Evolutionary conservation across 2,113 vertebrate species (phyloP).

Genomic region (Eupsittula cactorum): DNA sequence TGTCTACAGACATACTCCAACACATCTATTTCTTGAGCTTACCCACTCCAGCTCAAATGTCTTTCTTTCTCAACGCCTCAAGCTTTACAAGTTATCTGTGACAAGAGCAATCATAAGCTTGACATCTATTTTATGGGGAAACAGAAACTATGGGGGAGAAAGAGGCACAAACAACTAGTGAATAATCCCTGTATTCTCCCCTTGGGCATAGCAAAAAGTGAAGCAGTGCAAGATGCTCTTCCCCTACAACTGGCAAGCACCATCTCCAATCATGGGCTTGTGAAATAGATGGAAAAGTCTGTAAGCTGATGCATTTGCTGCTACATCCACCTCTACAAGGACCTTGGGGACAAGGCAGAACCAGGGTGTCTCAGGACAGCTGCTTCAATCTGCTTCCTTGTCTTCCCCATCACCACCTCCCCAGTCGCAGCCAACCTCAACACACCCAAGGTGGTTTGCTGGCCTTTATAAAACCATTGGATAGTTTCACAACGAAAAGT

Average conservation of each 20-base stretch:
- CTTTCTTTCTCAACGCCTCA: fast-evolving
- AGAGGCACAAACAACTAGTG: background rate
- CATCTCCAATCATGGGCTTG: background rate
- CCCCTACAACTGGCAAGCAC: background rate
- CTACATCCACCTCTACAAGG: background rate
- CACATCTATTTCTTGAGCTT: background rate
- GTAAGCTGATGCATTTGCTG: background rate
- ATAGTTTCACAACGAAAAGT: background rate
- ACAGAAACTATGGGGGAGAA: background rate
- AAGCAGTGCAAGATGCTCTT: background rate
- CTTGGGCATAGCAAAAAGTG: background rate
- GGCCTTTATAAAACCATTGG: fast-evolving
- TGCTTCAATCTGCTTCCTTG: background rate
- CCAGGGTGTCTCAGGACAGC: background rate
- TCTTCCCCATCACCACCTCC: background rate
- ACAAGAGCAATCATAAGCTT: background rate
- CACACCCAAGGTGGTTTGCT: background rate
- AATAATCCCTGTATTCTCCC: background rate
- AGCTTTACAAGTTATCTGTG: background rate
- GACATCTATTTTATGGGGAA: background rate
- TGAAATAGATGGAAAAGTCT: background rate
- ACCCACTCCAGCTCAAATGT: background rate
- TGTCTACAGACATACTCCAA: background rate
- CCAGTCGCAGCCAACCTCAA: fast-evolving
- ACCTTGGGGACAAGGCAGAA: background rate